Evolutionary conservation across 2,888 invertebrate genomes (phyloP).

Genomic region (Cyclophora albipunctata): DNA sequence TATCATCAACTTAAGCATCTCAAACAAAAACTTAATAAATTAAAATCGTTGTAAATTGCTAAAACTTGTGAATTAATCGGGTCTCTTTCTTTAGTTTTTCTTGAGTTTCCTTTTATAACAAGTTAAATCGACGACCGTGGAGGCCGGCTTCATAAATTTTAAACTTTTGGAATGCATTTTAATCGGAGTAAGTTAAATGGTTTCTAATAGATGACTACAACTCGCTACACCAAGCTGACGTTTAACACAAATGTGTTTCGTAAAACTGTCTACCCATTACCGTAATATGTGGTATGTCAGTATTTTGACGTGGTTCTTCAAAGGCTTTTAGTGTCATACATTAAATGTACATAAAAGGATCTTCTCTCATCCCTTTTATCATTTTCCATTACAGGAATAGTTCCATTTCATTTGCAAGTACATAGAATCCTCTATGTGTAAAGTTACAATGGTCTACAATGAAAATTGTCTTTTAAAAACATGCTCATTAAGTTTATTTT

Average conservation of each 20-base stretch:
- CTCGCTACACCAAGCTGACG: no score
- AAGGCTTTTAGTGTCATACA: constrained; percentile 5
- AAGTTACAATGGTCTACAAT: no score
- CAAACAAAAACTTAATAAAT: no score
- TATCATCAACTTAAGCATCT: no score
- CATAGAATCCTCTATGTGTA: no score
- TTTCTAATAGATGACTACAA: constrained; percentile 43
- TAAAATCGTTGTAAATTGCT: constrained; percentile 61
- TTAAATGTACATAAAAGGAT: constrained; percentile 3
- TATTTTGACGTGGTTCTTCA: constrained; percentile 3
- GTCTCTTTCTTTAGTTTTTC: constrained; percentile 57
- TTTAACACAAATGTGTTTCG: constrained; percentile 45
- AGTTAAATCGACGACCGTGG: constrained; percentile 70
- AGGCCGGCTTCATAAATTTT: constrained; percentile 59
- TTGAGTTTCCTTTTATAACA: constrained; percentile 62
- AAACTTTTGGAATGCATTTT: constrained; percentile 69
- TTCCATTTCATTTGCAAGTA: background rate
- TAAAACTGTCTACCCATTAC: constrained; percentile 40
- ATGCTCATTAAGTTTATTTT: no score
- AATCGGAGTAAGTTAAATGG: constrained; percentile 57
- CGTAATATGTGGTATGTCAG: background rate
- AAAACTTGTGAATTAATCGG: constrained; percentile 65
- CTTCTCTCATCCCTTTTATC: background rate
- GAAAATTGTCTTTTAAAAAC: no score
- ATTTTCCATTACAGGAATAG: constrained; percentile 2